Evolutionary conservation across 2,113 vertebrate species (phyloP).

Genomic region (Meleagris gallopavo): DNA sequence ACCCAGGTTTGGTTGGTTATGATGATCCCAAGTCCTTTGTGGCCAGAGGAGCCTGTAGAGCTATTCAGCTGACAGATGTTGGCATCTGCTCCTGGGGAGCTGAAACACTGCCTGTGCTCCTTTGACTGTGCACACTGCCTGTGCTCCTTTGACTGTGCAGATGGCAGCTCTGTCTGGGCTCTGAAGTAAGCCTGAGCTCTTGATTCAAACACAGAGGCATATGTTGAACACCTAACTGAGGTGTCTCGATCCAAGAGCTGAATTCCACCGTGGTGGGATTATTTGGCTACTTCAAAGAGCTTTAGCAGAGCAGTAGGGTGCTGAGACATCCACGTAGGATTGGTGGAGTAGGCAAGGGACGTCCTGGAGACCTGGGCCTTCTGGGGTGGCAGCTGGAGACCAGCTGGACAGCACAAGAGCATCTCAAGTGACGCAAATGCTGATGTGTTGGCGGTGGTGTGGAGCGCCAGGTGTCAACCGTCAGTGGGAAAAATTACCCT

Average conservation of each 20-base stretch:
- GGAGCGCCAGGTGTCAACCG: neutral
- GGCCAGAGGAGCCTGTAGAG: neutral
- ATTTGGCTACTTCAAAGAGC: neutral
- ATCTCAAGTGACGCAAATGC: neutral
- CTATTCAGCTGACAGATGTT: neutral
- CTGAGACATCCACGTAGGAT: rapidly evolving
- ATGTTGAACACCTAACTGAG: rapidly evolving
- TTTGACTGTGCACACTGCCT: neutral
- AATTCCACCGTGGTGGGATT: neutral
- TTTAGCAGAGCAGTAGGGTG: neutral
- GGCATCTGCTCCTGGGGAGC: neutral
- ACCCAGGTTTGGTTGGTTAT: neutral
- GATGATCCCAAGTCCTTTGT: neutral
- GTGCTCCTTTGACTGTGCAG: neutral
- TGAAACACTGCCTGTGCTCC: neutral
- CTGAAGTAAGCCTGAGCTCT: neutral
- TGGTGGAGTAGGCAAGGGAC: neutral
- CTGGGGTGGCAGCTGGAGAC: neutral
- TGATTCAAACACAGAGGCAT: rapidly evolving
- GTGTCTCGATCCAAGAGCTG: neutral
- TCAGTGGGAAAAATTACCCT: neutral
- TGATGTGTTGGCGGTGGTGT: neutral
- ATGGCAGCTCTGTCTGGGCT: neutral
- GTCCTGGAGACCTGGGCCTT: neutral
- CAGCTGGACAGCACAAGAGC: neutral